These are phyloP conservation scores for Tetramorium simillimum DNA, from an alignment of 1,140 invertebrate genomes.

Conservation along the genomic window DNA sequence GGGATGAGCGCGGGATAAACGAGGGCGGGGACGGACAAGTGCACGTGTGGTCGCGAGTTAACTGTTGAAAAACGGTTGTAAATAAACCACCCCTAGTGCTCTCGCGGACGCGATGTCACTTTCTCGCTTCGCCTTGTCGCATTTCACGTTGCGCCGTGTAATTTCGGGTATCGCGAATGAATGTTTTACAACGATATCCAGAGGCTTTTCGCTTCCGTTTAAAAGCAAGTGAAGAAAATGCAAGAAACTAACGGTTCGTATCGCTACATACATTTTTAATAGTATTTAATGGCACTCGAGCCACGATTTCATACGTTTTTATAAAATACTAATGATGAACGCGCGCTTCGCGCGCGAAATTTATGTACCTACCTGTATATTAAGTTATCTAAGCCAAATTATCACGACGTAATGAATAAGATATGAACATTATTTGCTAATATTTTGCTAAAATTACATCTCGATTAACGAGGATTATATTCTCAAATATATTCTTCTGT, in stretches of 20 bases:
- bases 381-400: too few species aligned
- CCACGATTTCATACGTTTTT: not conserved
- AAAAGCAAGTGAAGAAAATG: not conserved
- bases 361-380: too few species aligned
- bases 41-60: slow-evolving; percentile 62
- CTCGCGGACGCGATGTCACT: slow-evolving; percentile 29
- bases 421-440: too few species aligned
- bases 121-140: slow-evolving; percentile 17
- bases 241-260: not conserved
- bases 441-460: not conserved
- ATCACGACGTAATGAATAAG: too few species aligned
- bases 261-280: not conserved
- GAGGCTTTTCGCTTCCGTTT: not conserved
- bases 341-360: too few species aligned
- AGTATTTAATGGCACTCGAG: not conserved
- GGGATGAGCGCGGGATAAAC: not conserved
- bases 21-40: slow-evolving; percentile 22
- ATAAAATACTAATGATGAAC: not conserved
- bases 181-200: slow-evolving; percentile 59
- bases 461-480: not conserved
- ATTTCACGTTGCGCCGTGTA: slow-evolving; percentile 44
- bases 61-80: slow-evolving; percentile 73
- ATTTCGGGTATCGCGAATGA: slow-evolving; percentile 62
- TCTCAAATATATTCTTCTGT: not conserved
- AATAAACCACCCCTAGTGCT: slow-evolving; percentile 66